Evolutionary conservation across 2,113 vertebrate species (phyloP), one percentile per base, ranked within the genome.

Genomic region (Glaucidium brasilianum): DNA sequence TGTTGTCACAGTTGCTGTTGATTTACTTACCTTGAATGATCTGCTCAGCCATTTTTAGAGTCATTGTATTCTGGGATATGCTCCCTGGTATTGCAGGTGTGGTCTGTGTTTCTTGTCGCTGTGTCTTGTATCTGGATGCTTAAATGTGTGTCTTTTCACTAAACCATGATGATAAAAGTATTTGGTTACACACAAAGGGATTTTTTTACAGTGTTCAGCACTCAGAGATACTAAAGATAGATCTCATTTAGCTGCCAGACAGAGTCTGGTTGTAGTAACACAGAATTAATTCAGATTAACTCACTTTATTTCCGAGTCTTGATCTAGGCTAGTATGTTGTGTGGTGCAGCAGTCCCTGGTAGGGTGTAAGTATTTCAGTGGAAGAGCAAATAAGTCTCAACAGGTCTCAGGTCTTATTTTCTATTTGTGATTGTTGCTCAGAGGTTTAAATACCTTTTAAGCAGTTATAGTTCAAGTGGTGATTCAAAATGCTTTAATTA

Each of bases 51-150:
- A 3, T 76, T 80, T 88, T 77, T 20, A 50, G 62, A 45, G 25
- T 80, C 17, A 15, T 16, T 0, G 0, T 47, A 11, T 77, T 77
- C 50, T 79, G 64, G 19, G n/a, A 26, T 84, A 19, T 0, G 1
- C 37, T 82, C 26, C 19, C 27, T 85, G 45, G 17, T 76, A 50
- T 39, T 86, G 27, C 59, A 60, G 53, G 16, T 21, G 8, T 45
- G 11, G 14, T 43, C 47, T 77, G 52, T 43, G 39, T 66, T 66
- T 32, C 34, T 55, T 55, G 8, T 71, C 82, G 35, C 53, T 76
- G 13, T 1, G 1, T 50, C 41, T 34, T n/a, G 20, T 43, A 32
- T 81, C 89, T 72, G 58, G 39, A 43, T 59, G 19, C 64, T 88
- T 69, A 18, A 34, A 39, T 53, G 30, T 59, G 13, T 75, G 35